A percentile compares a stretch with the other conserved stretches of the same genome.
Evolutionary conservation across 2,888 invertebrate genomes (phyloP).

Genomic region (Coecobrya sp.): DNA sequence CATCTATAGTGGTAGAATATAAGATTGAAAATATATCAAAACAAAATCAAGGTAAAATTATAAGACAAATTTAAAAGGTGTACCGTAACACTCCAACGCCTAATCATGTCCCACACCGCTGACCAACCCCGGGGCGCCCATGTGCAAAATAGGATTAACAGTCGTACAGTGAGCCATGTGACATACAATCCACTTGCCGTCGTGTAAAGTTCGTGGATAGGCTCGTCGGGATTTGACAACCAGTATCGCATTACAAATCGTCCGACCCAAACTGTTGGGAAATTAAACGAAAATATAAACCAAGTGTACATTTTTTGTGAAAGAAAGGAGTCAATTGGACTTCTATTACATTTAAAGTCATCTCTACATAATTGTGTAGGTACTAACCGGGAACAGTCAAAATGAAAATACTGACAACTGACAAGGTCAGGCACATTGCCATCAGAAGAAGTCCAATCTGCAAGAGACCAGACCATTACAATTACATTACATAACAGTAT

Average conservation of each 20-base stretch:
- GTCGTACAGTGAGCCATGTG: conserved; percentile 97
- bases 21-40: conserved; percentile 66
- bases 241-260: conserved; percentile 86
- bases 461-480: conserved; percentile 51
- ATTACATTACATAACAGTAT: too few relatives aligned
- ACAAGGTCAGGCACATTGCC: conserved; percentile 94
- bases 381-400: conserved; percentile 93
- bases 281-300: not conserved
- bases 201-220: conserved; percentile 98
- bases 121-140: conserved; percentile 95
- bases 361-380: not conserved
- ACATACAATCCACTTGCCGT: conserved; percentile 98
- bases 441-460: conserved; percentile 90
- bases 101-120: conserved; percentile 84
- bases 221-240: conserved; percentile 85
- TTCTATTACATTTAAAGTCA: too few relatives aligned
- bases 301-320: not conserved
- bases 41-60: conserved; percentile 69
- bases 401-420: conserved; percentile 94
- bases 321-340: too few relatives aligned
- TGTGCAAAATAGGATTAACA: conserved; percentile 93
- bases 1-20: conserved; percentile 76
- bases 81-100: conserved; percentile 85
- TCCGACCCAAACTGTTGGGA: conserved; percentile 84
- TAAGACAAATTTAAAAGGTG: conserved; percentile 61